Evolutionary conservation across 2,797 vertebrate genomes (phyloP), one percentile per base, ranked within the genome.

Genomic region (Pempheris klunzingeri): DNA sequence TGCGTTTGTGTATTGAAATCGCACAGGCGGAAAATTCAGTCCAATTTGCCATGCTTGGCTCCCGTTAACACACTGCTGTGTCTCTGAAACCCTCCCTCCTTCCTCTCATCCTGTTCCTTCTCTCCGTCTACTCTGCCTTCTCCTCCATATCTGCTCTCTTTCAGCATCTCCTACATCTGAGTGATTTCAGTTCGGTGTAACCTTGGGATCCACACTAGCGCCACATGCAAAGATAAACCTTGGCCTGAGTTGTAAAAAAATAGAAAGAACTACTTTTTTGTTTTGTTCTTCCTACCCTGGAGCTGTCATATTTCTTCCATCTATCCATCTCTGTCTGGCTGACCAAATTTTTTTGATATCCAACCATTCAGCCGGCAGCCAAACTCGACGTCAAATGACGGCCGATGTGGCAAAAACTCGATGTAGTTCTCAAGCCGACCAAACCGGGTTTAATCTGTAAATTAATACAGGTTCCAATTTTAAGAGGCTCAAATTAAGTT

Each of bases 1-100:
- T 71, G 88, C 82, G 82, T 93, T 92, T 91, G 90, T 90, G 92
- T 89, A 85, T 92, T 90, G 85, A 92, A 93, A 92, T 90, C 88
- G 82, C 87, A 90, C 87, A 90, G 90, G 86, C 81, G 83, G 87
- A 92, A 92, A 92, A 90, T 90, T 81, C 79, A 58, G 84, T 90
- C 75, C 81, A 90, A 87, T 90, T 91, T 88, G 74, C 85, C 80
- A 80, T 67, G 88, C 86, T 82, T 77, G 78, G 81, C 80, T 91
- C 81, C 75, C 43, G 74, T 87, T 90, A 80, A 81, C 80, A 82
- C 81, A 63, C 62, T 59, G 73, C 76, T 78, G 67, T 67, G 80
- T 82, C 79, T 80, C 72, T 52, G 57, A 83, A 76, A 60, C 49
- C 46, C 81, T 78, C 65, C 71, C 68, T 58, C 71, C 77, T 67